Conservation (phyloP, 2,888 invertebrate species). For the Lomographa bimaculata region DNA sequence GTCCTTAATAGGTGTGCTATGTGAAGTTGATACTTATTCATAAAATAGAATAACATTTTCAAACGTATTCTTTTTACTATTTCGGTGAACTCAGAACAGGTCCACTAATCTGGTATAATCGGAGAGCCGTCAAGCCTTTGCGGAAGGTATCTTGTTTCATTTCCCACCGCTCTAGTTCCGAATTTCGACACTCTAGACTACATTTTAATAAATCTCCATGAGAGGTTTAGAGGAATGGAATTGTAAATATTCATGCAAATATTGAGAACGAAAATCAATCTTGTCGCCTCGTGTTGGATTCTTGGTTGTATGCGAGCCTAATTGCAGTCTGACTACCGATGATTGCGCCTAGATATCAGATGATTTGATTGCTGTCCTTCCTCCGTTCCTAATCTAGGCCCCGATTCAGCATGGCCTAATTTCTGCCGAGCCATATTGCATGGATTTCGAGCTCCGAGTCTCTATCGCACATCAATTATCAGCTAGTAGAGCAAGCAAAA, state of each 20-base stretch:
- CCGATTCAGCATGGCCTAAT: conserved; percentile 32
- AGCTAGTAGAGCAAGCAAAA: no score
- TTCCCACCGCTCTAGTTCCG: conserved; percentile 18
- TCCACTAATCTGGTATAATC: conserved; percentile 41
- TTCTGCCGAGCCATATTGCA: conserved; percentile 22
- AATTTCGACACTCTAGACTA: conserved; percentile 35
- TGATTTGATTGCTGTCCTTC: conserved; percentile 57
- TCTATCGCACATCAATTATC: conserved; percentile 5
- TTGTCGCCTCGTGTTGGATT: conserved; percentile 5
- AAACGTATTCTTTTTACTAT: conserved; percentile 14
- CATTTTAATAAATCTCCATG: conserved; percentile 35
- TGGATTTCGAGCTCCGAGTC: conserved; percentile 13
- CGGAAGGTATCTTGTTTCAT: conserved; percentile 33
- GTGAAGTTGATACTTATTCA: conserved; percentile 32
- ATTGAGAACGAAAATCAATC: conserved; percentile 17
- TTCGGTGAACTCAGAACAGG: conserved; percentile 22
- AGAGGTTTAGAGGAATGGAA: conserved; percentile 30
- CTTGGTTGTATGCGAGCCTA: conserved; percentile 37
- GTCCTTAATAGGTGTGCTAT: conserved; percentile 21
- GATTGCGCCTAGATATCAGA: conserved; percentile 58
- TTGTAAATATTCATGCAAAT: conserved; percentile 30
- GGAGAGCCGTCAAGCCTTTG: conserved; percentile 28
- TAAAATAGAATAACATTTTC: conserved; percentile 9
- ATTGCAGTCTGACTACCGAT: conserved; percentile 50
- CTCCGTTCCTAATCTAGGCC: conserved; percentile 34